phyloP scores from a whole-genome alignment of 1,140 invertebrate species.

The Cyphomyrmex costatus region DNA sequence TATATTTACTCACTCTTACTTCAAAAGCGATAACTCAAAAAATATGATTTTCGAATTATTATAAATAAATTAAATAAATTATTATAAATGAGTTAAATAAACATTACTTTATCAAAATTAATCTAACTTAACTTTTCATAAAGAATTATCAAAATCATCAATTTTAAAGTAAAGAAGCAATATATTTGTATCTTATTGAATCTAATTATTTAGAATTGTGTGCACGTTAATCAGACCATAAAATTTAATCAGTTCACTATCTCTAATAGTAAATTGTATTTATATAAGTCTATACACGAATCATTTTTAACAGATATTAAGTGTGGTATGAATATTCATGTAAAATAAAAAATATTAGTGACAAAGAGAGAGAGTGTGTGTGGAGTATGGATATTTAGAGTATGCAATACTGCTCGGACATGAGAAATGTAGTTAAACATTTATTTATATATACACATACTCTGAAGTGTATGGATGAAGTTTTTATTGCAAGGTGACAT shows the following conservation, averaged over 20 bases:
- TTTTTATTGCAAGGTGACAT: background rate
- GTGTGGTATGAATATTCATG: background rate
- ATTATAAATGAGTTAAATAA: no score
- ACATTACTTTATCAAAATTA: no score
- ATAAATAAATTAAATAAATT: no score
- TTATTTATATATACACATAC: no score
- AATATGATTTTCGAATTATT: no score
- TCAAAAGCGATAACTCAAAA: no score
- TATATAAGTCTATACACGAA: background rate
- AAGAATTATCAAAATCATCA: no score
- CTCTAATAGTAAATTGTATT: background rate
- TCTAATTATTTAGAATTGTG: slow-evolving; percentile 29
- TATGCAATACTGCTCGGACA: background rate
- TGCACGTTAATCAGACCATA: no score
- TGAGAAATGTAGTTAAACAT: background rate
- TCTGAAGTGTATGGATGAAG: background rate
- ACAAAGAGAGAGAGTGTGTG: background rate
- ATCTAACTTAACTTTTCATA: no score
- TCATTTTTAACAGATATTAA: background rate
- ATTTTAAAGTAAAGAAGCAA: no score
- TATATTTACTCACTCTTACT: background rate
- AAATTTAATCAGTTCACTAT: background rate
- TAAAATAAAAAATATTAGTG: slow-evolving; percentile 12
- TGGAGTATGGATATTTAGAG: no score
- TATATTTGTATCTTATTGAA: slow-evolving; percentile 45